These are phyloP conservation scores for Andrena flavipes DNA, from an alignment of 2,888 invertebrate genomes.

Conservation along the genomic window DNA sequence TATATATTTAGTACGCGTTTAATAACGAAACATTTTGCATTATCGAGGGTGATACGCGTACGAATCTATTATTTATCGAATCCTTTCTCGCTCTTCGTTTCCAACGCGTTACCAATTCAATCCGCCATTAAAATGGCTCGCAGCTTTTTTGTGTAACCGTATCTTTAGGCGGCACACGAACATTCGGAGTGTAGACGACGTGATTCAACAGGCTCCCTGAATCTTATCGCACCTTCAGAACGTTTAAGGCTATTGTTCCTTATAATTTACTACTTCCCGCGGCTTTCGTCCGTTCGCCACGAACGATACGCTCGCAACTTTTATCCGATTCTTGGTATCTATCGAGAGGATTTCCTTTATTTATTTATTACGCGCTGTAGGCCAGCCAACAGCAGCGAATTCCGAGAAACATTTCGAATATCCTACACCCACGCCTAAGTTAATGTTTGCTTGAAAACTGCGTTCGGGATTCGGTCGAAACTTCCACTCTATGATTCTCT, in stretches of 20 bases:
- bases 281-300: constrained; percentile 9
- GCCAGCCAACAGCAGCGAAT: background rate
- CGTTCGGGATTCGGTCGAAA: background rate
- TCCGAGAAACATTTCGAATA: constrained; percentile 2
- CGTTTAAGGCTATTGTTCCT: constrained; percentile 23
- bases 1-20: no score
- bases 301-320: constrained; percentile 21
- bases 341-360: constrained; percentile 8
- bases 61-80: constrained; percentile 51
- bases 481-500: no score
- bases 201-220: constrained; percentile 7
- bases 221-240: constrained; percentile 13
- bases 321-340: constrained; percentile 15
- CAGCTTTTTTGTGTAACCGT: background rate
- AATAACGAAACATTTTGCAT: constrained; percentile 23
- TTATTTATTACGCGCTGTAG: background rate
- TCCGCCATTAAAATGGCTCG: constrained; percentile 1
- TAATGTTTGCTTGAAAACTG: background rate
- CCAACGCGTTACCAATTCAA: constrained; percentile 35
- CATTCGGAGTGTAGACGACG: constrained; percentile 5
- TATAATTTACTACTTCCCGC: constrained; percentile 34
- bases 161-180: background rate
- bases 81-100: constrained; percentile 42
- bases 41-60: constrained; percentile 53
- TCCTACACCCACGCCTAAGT: background rate